Conservation (phyloP, 2,797 vertebrate species). For the Antrozous pallidus region DNA sequence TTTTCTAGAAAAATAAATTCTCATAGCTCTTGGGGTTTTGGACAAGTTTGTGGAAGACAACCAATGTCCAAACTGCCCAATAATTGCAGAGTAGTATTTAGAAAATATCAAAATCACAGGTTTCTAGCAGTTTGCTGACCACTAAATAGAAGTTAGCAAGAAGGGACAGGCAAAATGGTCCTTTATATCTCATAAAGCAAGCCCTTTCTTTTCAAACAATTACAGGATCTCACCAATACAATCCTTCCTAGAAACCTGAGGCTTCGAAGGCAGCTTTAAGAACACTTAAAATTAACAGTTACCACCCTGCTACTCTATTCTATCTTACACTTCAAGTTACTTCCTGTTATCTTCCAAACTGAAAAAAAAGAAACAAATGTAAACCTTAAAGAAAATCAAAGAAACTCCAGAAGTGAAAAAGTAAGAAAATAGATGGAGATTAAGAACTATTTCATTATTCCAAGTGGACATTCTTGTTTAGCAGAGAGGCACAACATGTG, state of each 20-base stretch:
- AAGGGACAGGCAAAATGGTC: slow-evolving; percentile 39
- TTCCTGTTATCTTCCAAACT: neutral
- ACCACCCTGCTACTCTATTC: neutral
- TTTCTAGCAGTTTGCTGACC: slow-evolving; percentile 47
- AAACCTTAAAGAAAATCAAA: neutral
- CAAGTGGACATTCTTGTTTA: neutral
- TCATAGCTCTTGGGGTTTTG: neutral
- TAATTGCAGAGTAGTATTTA: slow-evolving; percentile 58
- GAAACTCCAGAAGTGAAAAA: neutral
- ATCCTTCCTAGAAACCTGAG: neutral
- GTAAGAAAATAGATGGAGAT: neutral
- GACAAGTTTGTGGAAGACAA: neutral
- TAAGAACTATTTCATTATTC: neutral
- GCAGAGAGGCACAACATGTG: neutral
- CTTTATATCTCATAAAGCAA: slow-evolving; percentile 53
- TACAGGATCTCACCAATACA: slow-evolving; percentile 21
- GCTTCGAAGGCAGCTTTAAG: neutral
- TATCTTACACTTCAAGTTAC: neutral
- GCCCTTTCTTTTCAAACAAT: slow-evolving; percentile 57
- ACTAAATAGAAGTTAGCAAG: slow-evolving; percentile 53
- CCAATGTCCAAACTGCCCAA: slow-evolving; percentile 38
- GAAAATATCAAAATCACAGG: slow-evolving; percentile 60
- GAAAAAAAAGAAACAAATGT: neutral
- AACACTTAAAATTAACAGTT: neutral
- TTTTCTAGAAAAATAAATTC: slow-evolving; percentile 53